Evolutionary conservation across 1,140 invertebrate species (phyloP), one percentile per base, ranked within the genome.

Genomic region (Ceratosolen solmsi): DNA sequence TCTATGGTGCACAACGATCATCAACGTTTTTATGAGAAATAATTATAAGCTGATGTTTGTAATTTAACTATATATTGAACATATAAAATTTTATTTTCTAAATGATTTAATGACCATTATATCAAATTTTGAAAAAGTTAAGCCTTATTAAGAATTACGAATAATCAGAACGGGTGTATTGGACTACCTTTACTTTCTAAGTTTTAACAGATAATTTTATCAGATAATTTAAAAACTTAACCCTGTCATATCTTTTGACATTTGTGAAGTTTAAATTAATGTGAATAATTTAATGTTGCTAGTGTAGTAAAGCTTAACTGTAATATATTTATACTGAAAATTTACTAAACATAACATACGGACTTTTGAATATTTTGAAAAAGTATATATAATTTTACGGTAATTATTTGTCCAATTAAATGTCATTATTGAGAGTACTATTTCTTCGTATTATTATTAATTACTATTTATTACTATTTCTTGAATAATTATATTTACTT

Each of bases 191-290:
- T 27, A 46, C 1, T 15, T 70, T 46, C 22, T 9, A 41, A 70
- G 22, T 46, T 46, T 11, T 0, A 46, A 3, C 11, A 46, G 22
- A 46, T 13, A 41, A 46, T 46, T 41, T 70, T 70, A 68, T 22
- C 15, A 68, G 33, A 22, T 68, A 68, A 68, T 68, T 68, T 68
- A 17, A 13, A 36, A 38, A 68, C 63, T 20, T 68, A 46, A 36
- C 30, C 1, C 2, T 70, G 68, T 70, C n/a, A 70, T n/a, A 46
- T 70, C 33, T 70, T 70, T 70, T 70, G 68, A 15, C 20, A 70
- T 25, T 70, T 36, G n/a, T 25, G 17, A 70, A 70, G 4, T 46
- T 65, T 70, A n/a, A 70, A 70, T 70, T 70, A 70, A 70, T 70
- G 38, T 2, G 5, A 46, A 70, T 41, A 25, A 22, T 46, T 70